Evolutionary conservation across 2,113 vertebrate species (phyloP).

Genomic region (Ancistrus triradiatus): DNA sequence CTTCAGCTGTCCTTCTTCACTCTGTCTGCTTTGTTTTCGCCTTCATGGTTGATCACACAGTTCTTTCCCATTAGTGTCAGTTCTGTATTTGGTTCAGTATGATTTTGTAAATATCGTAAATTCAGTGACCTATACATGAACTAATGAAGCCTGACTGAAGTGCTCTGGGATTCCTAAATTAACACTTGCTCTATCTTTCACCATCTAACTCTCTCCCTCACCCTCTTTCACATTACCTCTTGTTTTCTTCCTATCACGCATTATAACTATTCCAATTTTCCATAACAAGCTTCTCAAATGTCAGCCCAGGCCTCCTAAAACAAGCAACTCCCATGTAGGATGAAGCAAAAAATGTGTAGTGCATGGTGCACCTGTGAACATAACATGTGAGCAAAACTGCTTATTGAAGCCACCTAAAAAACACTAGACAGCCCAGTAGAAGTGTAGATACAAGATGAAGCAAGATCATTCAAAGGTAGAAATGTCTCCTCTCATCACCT

Average conservation of each 20-base stretch:
- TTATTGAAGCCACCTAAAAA: not conserved
- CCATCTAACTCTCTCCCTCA: not conserved
- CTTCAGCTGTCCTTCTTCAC: conserved; percentile 8
- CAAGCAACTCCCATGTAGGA: conserved; percentile 13
- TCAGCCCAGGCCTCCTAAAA: not conserved
- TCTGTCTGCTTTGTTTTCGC: conserved; percentile 16
- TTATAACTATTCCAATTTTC: not conserved
- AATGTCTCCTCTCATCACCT: not conserved
- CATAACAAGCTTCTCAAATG: conserved; percentile 20
- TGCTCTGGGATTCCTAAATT: not conserved
- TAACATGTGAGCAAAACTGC: conserved; percentile 13
- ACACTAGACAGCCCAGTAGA: not conserved
- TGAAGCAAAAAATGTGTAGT: conserved; percentile 37
- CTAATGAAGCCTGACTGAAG: conserved; percentile 22
- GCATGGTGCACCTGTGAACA: conserved; percentile 30
- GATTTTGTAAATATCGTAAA: conserved; percentile 12
- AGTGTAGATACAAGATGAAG: not conserved
- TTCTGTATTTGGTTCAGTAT: conserved; percentile 12
- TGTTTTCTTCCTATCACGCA: not conserved
- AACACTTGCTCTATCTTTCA: not conserved
- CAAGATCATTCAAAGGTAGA: too few relatives aligned
- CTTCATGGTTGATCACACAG: conserved; percentile 15
- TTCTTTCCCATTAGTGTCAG: conserved; percentile 1
- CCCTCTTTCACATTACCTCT: conserved; percentile 1
- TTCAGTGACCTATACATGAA: conserved; percentile 5